phyloP scores from a whole-genome alignment of 2,888 invertebrate genomes.

The Epinotia demarniana region DNA sequence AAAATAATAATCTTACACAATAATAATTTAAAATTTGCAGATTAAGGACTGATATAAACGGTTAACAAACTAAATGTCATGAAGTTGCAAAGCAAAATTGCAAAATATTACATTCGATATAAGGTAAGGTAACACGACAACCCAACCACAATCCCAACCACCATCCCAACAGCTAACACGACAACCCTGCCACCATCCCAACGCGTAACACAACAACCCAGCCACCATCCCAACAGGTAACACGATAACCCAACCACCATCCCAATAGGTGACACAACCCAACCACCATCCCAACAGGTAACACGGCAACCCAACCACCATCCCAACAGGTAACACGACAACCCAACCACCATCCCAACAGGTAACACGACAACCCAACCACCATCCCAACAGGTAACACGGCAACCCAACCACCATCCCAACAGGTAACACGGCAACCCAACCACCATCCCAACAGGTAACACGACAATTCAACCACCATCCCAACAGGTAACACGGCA shows the following conservation, averaged over 20 bases:
- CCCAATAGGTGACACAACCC: too few species aligned
- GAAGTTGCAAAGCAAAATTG: too few species aligned
- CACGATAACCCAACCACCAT: too few species aligned
- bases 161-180: constrained; percentile 50
- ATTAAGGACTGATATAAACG: too few species aligned
- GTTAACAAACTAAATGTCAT: too few species aligned
- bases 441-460: constrained; percentile 85
- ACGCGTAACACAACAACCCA: constrained; percentile 85
- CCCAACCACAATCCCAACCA: constrained; percentile 59
- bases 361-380: constrained; percentile 50
- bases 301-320: constrained; percentile 72
- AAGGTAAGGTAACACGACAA: constrained; percentile 56
- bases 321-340: constrained; percentile 86
- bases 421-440: constrained; percentile 50
- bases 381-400: too few species aligned
- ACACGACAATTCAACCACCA: constrained; percentile 84
- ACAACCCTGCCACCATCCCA: constrained; percentile 81
- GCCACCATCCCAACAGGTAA: constrained; percentile 71
- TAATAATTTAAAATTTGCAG: too few species aligned
- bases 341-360: constrained; percentile 74
- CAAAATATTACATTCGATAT: too few species aligned
- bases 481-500: constrained; percentile 59
- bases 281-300: constrained; percentile 60
- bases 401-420: constrained; percentile 60
- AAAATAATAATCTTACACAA: too few species aligned